Base-by-base conservation (phyloP, 2,113 vertebrate species). In the Irena cyanogastra region DNA sequence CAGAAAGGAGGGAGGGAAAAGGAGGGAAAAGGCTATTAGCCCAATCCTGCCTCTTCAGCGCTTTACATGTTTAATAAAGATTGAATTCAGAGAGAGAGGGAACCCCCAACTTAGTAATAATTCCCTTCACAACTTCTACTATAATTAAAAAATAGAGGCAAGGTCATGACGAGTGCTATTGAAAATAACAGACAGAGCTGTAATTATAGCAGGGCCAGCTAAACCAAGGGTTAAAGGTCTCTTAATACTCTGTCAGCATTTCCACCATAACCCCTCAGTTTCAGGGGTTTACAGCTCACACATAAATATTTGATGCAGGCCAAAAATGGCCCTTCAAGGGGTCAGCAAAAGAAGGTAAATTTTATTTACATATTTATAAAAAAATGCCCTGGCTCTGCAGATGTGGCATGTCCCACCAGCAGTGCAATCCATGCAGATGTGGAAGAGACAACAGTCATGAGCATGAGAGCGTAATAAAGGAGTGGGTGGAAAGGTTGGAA, bases 221-320 rank as follows among this genome's bases (percentile, higher is more conserved):
- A 92, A 92, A 97, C 69, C 87, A 95, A 88, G 84, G 94, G 92
- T 92, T 94, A 96, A 97, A 93, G 95, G 94, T 95, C 96, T 96
- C 93, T 95, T 97, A 96, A 92, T 94, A 96, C 85, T 96, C 93
- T 97, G 89, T 95, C 95, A 96, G 92, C 88, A 93, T 97, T 97
- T 95, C 88, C 86, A 89, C 72, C 96, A 95, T 89, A 95, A 94
- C 90, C 90, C 77, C 77, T 95, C 69, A 90, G 74, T 97, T 96
- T 97, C 97, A 97, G 83, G 93, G 95, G 96, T 97, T 97, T 97
- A 97, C 39, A 96, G 83, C 88, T 91, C 47, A 7, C 86, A 88
- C 83, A 95, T 97, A 97, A 97, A 97, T 97, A 97, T 97, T 97
- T 96, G 96, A 95, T 96, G 97, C 97, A 97, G 93, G 95, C 89